Conservation (phyloP, 2,113 vertebrate genomes). For the Megaleporinus macrocephalus region DNA sequence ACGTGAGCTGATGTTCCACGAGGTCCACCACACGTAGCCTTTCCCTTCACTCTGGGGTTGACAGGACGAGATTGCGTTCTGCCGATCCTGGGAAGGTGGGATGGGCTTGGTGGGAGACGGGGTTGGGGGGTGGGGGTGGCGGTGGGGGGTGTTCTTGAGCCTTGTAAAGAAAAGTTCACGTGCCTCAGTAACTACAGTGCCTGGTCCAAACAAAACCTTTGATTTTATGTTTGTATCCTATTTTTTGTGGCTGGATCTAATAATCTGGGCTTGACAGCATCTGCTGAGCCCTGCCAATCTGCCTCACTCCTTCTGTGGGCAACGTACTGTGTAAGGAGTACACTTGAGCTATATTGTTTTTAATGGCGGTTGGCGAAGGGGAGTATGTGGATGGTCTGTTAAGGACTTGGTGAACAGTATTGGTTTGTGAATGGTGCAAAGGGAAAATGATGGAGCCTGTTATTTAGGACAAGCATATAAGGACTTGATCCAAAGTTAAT, state of each 20-base stretch:
- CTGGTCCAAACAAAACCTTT: slow-evolving; percentile 57
- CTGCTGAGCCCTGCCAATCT: background rate
- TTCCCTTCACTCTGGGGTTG: background rate
- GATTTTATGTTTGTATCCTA: slow-evolving; percentile 49
- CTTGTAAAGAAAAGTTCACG: slow-evolving; percentile 13
- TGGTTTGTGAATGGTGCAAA: slow-evolving; percentile 2
- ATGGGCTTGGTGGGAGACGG: background rate
- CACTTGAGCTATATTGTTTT: slow-evolving; percentile 26
- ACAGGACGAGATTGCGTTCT: background rate
- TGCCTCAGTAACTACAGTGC: slow-evolving; percentile 61
- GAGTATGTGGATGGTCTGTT: slow-evolving; percentile 18
- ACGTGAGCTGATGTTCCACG: slow-evolving; percentile 90
- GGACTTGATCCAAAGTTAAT: slow-evolving; percentile 12
- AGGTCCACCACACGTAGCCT: slow-evolving; percentile 88
- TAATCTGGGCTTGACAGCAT: background rate
- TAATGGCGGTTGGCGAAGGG: slow-evolving; percentile 15
- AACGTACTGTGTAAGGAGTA: background rate
- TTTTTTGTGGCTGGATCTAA: slow-evolving; percentile 46
- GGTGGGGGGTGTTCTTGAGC: too few species aligned
- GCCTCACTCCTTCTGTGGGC: slow-evolving; percentile 37
- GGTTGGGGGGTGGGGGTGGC: too few species aligned
- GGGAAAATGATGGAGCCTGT: background rate
- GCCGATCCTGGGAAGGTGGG: slow-evolving; percentile 25
- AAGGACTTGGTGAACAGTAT: background rate
- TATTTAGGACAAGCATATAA: too few species aligned